Base-by-base conservation (phyloP, 2,888 invertebrate species). In the Formica aserva region DNA sequence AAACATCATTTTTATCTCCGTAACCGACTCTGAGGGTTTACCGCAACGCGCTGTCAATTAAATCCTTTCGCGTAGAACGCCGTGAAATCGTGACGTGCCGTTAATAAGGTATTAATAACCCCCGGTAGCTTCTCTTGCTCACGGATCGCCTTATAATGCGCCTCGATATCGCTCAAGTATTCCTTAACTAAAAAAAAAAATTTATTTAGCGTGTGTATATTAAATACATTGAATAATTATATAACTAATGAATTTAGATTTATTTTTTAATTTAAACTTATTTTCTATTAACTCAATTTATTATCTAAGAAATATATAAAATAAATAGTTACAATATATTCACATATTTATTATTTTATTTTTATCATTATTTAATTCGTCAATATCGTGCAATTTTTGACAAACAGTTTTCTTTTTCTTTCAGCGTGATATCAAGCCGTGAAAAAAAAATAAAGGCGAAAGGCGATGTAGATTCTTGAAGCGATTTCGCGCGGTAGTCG, bases 371-470 rank as follows among this genome's bases (percentile, higher is more conserved):
- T 45, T 3, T 8, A 41, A 45, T 22, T 45, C 15, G 1, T 22
- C 15, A 9, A 9, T 35, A 63, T 13, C 8, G n/a, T 22, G 48
- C 22, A 41, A 45, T 62, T 63, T 15, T 22, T 35, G 63, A 18
- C 35, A 26, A 78, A 3, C 6, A 57, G 29, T 57, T 57, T 32
- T 38, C 22, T 22, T 22, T 69, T 41, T n/a, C 18, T 38, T 22
- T 11, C 22, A 35, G 57, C 8, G 41, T 38, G 13, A 13, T 55
- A 32, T 29, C 22, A 18, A 15, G 18, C n/a, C 11, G 38, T 41
- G n/a, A 26, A 48, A 72, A 81, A 75, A 63, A 74, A 63, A 81
- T 26, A 52, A 35, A 52, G 76, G 76, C 55, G 74, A 80, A 80
- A 80, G 80, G 48, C 72, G n/a, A 77, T 13, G 78, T 48, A 55